Evolutionary conservation across 2,888 invertebrate species (phyloP), one percentile per base, ranked within the genome.

Genomic region (Malachius bipustulatus): DNA sequence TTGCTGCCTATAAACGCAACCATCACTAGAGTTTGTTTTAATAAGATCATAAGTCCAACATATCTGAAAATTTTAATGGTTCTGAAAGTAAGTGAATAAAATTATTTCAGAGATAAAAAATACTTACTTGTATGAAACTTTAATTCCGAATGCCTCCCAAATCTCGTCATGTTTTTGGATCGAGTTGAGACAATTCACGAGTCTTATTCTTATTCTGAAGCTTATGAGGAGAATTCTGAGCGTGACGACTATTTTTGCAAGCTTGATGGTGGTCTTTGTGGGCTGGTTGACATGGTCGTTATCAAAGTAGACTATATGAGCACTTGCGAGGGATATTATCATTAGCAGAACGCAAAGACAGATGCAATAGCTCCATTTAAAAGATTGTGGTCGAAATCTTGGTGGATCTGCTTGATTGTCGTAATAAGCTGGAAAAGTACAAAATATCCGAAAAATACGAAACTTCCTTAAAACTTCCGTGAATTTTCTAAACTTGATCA

Each of bases 121-220:
- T n/a, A n/a, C n/a, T 19, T 19, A 19, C 24, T n/a, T 19, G n/a
- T 19, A 19, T 19, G 24, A 19, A 19, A 19, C n/a, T n/a, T 19
- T 19, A n/a, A 19, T n/a, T 6, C 24, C 24, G 6, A 19, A n/a
- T 19, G 6, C n/a, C 24, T 19, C 24, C 24, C 6, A n/a, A 8
- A 19, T n/a, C 6, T n/a, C 24, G n/a, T 19, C 24, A 19, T 8
- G n/a, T 6, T 19, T n/a, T n/a, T 8, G 6, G 6, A 19, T n/a
- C 6, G 24, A 19, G n/a, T 19, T 19, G 6, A 19, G 6, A 8
- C 6, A n/a, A 19, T 19, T 19, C 6, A n/a, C n/a, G 6, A 19
- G n/a, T 19, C n/a, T 19, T 6, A n/a, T 8, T 19, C n/a, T 19
- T 6, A 19, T 19, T 19, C 24, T 19, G n/a, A 8, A 19, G n/a